These are phyloP conservation scores for Phymatocera aterrima DNA, from an alignment of 2,888 invertebrate genomes.

Conservation along the genomic window DNA sequence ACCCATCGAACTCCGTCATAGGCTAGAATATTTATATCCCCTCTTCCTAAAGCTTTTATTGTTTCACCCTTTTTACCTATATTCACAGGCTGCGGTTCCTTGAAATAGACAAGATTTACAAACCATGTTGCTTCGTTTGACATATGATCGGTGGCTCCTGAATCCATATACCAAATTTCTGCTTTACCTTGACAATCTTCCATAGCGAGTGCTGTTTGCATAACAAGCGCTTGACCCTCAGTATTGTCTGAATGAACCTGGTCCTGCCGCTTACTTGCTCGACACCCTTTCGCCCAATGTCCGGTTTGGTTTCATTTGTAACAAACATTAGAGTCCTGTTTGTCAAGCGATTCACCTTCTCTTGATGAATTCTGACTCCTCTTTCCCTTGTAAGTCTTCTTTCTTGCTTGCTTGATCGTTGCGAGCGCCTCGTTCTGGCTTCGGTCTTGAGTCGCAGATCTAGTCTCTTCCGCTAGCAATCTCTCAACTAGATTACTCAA, in stretches of 20 bases:
- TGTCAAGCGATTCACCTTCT: not conserved
- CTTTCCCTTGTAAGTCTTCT: not conserved
- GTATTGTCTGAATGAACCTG: conserved; percentile 9
- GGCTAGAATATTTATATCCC: conserved; percentile 53
- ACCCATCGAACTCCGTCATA: conserved; percentile 50
- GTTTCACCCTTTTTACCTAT: conserved; percentile 49
- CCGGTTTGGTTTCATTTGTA: conserved; percentile 52
- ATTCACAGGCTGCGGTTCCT: conserved; percentile 40
- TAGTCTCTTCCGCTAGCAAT: conserved; percentile 45
- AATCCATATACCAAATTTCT: conserved; percentile 52
- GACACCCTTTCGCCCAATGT: conserved; percentile 52
- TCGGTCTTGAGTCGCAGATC: not conserved
- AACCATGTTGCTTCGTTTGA: conserved; percentile 53
- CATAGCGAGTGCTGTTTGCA: conserved; percentile 44
- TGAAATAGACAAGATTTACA: conserved; percentile 44
- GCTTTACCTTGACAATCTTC: not conserved
- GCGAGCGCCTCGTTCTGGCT: not conserved
- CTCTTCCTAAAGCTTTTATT: conserved; percentile 49
- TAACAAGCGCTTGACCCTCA: conserved; percentile 48
- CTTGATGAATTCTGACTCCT: not conserved
- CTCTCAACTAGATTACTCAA: conserved; percentile 42
- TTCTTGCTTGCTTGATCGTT: not conserved
- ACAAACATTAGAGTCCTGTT: conserved; percentile 29
- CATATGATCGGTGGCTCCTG: conserved; percentile 56
- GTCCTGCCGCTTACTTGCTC: too few relatives aligned